Evolutionary conservation across 2,113 vertebrate genomes (phyloP).

Genomic region (Macaca nemestrina): DNA sequence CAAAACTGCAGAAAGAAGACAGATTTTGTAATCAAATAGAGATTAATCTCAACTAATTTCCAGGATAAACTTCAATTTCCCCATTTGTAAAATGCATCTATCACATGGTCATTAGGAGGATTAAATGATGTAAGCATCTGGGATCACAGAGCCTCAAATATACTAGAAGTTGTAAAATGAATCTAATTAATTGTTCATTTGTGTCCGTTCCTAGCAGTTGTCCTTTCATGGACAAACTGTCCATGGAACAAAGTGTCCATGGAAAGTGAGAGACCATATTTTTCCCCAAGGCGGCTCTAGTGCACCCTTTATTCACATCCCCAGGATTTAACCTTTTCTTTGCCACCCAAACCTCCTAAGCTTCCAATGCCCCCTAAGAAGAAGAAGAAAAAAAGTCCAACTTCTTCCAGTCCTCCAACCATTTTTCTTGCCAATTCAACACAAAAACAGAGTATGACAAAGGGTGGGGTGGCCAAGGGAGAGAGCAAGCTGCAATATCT

Average conservation of each 20-base stretch:
- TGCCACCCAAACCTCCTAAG: neutral
- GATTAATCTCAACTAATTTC: neutral
- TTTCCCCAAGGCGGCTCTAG: neutral
- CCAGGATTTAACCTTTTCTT: neutral
- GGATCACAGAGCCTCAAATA: neutral
- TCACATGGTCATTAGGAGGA: neutral
- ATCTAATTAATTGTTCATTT: neutral
- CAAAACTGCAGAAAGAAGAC: neutral
- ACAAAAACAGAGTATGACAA: neutral
- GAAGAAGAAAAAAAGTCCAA: neutral
- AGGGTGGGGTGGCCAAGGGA: neutral
- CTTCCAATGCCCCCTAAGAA: neutral
- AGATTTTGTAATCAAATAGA: neutral
- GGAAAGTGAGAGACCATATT: neutral
- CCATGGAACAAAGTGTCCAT: neutral
- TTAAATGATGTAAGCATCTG: neutral
- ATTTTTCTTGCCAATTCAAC: neutral
- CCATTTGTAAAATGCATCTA: neutral
- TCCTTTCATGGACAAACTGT: neutral
- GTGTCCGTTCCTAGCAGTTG: neutral
- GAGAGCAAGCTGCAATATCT: neutral
- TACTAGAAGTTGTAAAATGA: neutral
- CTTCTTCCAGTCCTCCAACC: neutral
- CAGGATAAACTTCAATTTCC: neutral
- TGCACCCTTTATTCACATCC: neutral